phyloP scores from a whole-genome alignment of 2,797 vertebrate species.

The Coluber constrictor region DNA sequence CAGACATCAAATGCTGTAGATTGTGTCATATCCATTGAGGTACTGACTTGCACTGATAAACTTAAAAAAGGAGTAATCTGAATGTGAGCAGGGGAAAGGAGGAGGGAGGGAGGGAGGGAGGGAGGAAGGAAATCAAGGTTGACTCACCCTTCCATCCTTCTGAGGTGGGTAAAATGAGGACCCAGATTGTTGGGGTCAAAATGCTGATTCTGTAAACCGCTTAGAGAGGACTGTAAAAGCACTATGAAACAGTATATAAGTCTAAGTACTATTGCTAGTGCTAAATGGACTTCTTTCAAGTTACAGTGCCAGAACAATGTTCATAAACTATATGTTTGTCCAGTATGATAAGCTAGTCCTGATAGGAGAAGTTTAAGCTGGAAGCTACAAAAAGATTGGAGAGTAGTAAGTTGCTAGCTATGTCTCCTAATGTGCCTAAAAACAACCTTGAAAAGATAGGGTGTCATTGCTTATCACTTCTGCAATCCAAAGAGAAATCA shows the following conservation, averaged over 20 bases:
- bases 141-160: no score
- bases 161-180: no score
- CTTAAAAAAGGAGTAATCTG: neutral
- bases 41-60: neutral
- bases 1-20: neutral
- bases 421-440: neutral
- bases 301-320: neutral
- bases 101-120: no score
- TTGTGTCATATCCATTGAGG: neutral
- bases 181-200: no score
- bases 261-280: no score
- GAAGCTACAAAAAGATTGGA: slow-evolving; percentile 18
- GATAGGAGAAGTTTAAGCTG: slow-evolving; percentile 12
- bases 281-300: neutral
- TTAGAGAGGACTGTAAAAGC: no score
- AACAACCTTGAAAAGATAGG: neutral
- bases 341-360: neutral
- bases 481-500: neutral
- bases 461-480: neutral
- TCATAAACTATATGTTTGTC: neutral
- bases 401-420: neutral
- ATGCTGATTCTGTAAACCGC: no score
- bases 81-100: neutral
- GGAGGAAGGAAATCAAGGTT: no score
- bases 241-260: no score